Base-by-base conservation (phyloP, 1,140 invertebrate species). In the Pseudomyrmex dendroicus region DNA sequence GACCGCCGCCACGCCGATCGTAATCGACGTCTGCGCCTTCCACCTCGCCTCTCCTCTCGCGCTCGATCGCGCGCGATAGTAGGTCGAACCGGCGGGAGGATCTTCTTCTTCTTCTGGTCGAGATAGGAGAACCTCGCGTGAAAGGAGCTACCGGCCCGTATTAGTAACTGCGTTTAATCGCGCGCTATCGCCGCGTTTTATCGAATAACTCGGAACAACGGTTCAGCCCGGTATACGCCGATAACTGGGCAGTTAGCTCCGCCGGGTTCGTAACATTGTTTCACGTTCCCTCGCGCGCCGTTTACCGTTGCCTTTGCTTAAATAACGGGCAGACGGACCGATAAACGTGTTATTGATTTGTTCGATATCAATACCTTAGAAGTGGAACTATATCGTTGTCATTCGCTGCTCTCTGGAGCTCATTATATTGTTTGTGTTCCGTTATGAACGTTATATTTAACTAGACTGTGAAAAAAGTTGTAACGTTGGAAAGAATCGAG, bases 151-250 rank as follows among this genome's bases (percentile, higher is more conserved):
- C 76, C 76, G 76, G 35, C 59, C 66, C 22, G 44, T 70, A 72
- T 68, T 61, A 48, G 76, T 80, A 80, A 80, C 66, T 80, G 54
- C 76, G 76, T 80, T 80, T 80, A 80, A 80, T 80, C 76, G 76
- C 66, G 66, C 76, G 46, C 66, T 80, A 80, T 80, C 76, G 67
- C 76, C 54, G 54, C 44, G 76, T 80, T 80, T 80, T 80, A 80
- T 80, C 76, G 76, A 66, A 80, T 80, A 80, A 80, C 66, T 80
- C 76, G 64, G 54, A 46, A 35, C 76, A 80, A 80, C 76, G 76
- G 76, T 80, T 72, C 15, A 72, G 76, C n/a, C 12, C 61, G 25
- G 61, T 35, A 35, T 35, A 76, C 76, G 13, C 62, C 72, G 80
- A 82, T 74, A 82, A 74, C 52, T 48, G 62, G 62, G n/a, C 73